Evolutionary conservation across 2,113 vertebrate genomes (phyloP).

Genomic region (Kryptolebias marmoratus): DNA sequence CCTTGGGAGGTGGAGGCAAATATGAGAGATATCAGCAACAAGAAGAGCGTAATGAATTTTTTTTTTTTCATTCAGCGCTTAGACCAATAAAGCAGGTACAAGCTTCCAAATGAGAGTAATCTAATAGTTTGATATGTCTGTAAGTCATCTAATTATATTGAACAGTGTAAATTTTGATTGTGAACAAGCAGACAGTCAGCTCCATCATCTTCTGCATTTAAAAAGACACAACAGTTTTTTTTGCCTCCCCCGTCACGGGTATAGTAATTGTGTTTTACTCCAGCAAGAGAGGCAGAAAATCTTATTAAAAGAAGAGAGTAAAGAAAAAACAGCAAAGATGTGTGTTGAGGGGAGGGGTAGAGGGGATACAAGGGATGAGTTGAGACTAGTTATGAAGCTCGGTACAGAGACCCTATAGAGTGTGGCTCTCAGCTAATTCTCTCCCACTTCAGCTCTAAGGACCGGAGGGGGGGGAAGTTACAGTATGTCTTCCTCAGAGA

Average conservation of each 20-base stretch:
- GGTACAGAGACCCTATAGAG: conserved; percentile 42
- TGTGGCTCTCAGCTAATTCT: conserved; percentile 50
- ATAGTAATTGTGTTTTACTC: conserved; percentile 77
- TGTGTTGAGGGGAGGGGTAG: conserved; percentile 12
- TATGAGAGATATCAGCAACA: conserved; percentile 38
- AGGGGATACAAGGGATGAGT: conserved; percentile 34
- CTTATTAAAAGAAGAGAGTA: conserved; percentile 71
- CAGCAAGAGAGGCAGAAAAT: conserved; percentile 75
- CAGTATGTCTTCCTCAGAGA: conserved; percentile 5
- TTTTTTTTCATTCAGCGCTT: conserved; percentile 37
- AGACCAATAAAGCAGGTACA: conserved; percentile 64
- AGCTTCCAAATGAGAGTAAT: conserved; percentile 48
- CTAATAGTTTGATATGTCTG: conserved; percentile 61
- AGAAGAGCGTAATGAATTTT: conserved; percentile 32
- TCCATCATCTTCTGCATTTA: conserved; percentile 43
- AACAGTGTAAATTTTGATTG: conserved; percentile 71
- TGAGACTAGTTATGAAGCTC: conserved; percentile 53
- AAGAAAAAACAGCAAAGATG: conserved; percentile 34
- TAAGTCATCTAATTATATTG: conserved; percentile 70
- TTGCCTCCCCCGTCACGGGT: conserved; percentile 48
- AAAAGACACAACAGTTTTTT: conserved; percentile 12
- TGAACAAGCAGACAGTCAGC: conserved; percentile 63
- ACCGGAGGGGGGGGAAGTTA: conserved; percentile 13
- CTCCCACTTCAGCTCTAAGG: conserved; percentile 43
- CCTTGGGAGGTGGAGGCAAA: conserved; percentile 50